Evolutionary conservation across 2,797 vertebrate species (phyloP).

Genomic region (Cyprinodon diabolis): DNA sequence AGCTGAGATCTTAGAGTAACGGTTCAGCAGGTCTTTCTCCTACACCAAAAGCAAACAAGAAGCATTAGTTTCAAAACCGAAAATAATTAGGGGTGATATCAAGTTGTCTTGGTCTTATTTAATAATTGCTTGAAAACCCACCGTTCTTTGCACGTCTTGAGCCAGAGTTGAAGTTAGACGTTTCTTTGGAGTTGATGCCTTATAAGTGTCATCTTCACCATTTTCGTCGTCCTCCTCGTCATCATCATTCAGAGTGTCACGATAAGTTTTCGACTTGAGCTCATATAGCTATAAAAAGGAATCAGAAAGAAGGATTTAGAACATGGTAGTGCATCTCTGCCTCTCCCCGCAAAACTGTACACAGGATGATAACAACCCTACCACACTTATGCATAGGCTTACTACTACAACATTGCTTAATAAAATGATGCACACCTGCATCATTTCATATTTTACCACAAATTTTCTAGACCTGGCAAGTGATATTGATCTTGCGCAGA

Average conservation of each 20-base stretch:
- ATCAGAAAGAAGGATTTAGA: not conserved
- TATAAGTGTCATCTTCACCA: not conserved
- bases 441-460: not conserved
- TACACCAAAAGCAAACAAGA: conserved; percentile 51
- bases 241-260: conserved; percentile 74
- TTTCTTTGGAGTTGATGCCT: conserved; percentile 70
- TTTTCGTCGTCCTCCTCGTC: conserved; percentile 34
- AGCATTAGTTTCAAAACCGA: not conserved
- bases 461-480: not conserved
- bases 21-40: conserved; percentile 86
- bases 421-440: not conserved
- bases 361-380: not conserved
- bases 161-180: conserved; percentile 77
- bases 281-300: conserved; percentile 85
- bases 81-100: not conserved
- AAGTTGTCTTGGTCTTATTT: not conserved
- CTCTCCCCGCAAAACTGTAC: too few relatives aligned
- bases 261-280: conserved; percentile 83
- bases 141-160: conserved; percentile 86
- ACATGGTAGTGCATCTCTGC: not conserved
- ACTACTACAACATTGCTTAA: not conserved
- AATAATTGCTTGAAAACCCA: conserved; percentile 42
- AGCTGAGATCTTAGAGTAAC: conserved; percentile 83
- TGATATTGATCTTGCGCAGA: too few relatives aligned
- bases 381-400: not conserved